phyloP scores from a whole-genome alignment of 2,888 invertebrate genomes.

The Rotaria sp. region DNA sequence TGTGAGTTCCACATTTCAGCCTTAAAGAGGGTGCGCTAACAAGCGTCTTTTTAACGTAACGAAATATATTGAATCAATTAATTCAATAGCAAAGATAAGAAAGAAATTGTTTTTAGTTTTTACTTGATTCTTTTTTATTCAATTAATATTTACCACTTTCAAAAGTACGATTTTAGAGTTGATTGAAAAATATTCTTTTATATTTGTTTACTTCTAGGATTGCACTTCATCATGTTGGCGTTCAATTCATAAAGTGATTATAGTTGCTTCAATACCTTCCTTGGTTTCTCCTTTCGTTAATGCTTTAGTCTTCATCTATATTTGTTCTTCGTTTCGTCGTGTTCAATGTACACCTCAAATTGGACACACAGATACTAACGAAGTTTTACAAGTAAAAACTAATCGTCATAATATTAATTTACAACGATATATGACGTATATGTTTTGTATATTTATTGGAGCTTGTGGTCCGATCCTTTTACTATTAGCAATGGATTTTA shows the following conservation, averaged over 20 bases:
- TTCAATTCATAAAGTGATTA: neutral
- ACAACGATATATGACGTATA: neutral
- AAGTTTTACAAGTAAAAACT: neutral
- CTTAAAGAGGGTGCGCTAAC: too few species aligned
- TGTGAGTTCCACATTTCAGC: too few species aligned
- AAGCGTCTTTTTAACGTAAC: too few species aligned
- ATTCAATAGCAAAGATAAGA: neutral
- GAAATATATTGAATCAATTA: too few species aligned
- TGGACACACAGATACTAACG: neutral
- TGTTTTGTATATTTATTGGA: neutral
- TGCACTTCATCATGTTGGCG: neutral
- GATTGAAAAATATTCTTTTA: too few species aligned
- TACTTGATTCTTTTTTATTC: neutral
- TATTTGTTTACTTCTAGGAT: neutral
- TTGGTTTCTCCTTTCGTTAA: neutral
- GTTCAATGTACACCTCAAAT: neutral
- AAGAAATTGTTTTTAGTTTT: neutral
- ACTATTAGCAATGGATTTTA: neutral
- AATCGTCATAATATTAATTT: neutral
- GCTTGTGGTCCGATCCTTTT: neutral
- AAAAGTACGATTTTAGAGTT: too few species aligned
- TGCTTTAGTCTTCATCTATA: neutral
- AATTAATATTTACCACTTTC: too few species aligned
- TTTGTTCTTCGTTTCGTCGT: neutral
- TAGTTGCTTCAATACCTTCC: neutral